Percentiles rank a stretch among this genome's conserved stretches.
These are phyloP conservation scores for Agapostemon virescens DNA, from an alignment of 2,888 invertebrate genomes.

Conservation along the genomic window DNA sequence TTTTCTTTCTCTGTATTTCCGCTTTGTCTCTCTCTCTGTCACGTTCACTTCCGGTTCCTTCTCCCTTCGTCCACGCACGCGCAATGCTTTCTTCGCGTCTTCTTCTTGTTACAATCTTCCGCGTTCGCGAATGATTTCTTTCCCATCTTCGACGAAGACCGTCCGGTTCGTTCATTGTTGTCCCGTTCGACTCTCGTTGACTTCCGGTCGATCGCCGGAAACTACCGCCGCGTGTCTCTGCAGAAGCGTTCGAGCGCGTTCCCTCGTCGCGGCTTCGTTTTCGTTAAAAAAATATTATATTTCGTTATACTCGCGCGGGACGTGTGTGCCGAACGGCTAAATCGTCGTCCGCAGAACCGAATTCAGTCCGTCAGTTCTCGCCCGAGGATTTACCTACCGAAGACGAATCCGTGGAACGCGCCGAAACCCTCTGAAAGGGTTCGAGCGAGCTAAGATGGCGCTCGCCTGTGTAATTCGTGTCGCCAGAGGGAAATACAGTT, in stretches of 20 bases:
- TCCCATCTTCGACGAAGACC: not conserved
- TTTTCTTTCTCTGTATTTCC: constrained; percentile 19
- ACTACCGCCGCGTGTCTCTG: not conserved
- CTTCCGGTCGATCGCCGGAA: not conserved
- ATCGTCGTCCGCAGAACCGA: not conserved
- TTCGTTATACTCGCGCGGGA: constrained; percentile 7
- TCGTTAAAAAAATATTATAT: constrained; percentile 14
- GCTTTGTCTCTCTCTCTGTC: constrained; percentile 23
- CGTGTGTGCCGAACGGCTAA: not conserved
- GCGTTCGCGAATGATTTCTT: too few species aligned
- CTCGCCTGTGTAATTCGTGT: too few species aligned
- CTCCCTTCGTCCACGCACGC: constrained; percentile 29
- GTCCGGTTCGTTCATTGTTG: not conserved
- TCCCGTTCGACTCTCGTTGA: not conserved
- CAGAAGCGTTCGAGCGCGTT: not conserved
- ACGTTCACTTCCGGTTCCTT: not conserved
- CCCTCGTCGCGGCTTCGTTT: not conserved
- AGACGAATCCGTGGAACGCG: not conserved
- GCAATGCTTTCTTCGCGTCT: constrained; percentile 19
- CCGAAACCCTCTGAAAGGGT: too few species aligned
- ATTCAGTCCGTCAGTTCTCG: too few species aligned
- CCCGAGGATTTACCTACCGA: too few species aligned
- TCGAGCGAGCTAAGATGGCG: not conserved
- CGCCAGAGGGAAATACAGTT: too few species aligned
- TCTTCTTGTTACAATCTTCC: too few species aligned